Base-by-base conservation (phyloP, 2,113 vertebrate genomes). In the Amphiprion percula region DNA sequence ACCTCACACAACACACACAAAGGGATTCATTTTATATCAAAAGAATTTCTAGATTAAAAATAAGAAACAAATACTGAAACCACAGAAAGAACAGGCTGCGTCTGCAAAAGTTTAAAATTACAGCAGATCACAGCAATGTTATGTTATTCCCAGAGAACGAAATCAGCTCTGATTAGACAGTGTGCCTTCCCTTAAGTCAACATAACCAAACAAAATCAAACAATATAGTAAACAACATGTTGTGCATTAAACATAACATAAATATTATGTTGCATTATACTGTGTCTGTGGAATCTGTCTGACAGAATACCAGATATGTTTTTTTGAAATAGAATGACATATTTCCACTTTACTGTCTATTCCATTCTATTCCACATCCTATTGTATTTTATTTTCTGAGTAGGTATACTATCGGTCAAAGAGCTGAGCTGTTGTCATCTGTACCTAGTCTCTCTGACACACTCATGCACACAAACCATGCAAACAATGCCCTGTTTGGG, bases 401-500 rank as follows among this genome's bases (percentile, higher is more conserved):
- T 64, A 44, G 6, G 10, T 33, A 11, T 47, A 21, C 10, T 28
- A 14, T 5, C 23, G 8, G 44, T 39, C 33, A 44, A 4, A 52
- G 15, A 60, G 37, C 52, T 47, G 16, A 61, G 49, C 16, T 33
- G 23, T 41, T 60, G 26, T 59, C 41, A 63, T 49, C 0, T 10
- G 30, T 39, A 26, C 11, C 30, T 63, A 12, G 12, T 30, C 12
- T 19, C 49, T 10, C 24, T 21, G n/a, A 7, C 41, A 9, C 3
- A 14, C 15, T n/a, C 46, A 63, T 24, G 47, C 46, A 49, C 16
- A 75, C 10, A 80, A 15, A 47, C 44, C 26, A n/a, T n/a, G n/a
- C n/a, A n/a, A n/a, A 80, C 75, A 85, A 77, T 39, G 50, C 85
- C 86, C 85, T 82, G 93, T 92, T 97, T 96, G 96, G 94, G 92